Base-by-base conservation (phyloP, 2,797 vertebrate species). In the Varecia variegata region DNA sequence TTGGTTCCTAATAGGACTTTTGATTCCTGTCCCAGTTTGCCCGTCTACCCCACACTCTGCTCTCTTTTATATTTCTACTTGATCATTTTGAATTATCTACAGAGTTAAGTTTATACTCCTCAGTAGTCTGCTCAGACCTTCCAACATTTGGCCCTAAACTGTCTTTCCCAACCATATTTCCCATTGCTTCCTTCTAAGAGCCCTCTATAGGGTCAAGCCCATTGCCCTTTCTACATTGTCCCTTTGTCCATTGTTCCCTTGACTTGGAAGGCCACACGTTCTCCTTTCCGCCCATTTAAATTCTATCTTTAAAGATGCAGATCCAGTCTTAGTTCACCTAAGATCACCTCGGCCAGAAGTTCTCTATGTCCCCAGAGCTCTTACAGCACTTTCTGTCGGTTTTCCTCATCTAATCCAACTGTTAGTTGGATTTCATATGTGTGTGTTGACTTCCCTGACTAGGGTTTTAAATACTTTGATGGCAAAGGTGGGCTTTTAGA, bases 1-100 rank as follows among this genome's bases (percentile, higher is more conserved):
- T 88, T 91, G 47, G 60, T 97, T 90, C 58, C 80, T 95, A 82
- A 62, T n/a, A 93, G 65, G 40, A 95, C 9, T 92, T 90, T 90
- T 30, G 47, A 83, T 82, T 93, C 40, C 43, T 88, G 21, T 45
- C 86, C n/a, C 73, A 60, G 50, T 91, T 96, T 74, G 32, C 68
- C 74, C 62, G 40, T 81, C 67, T 92, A 62, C 4, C 32, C 38
- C 25, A 27, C 7, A 40, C 23, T 92, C 35, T 90, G 13, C 35
- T 90, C 27, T 43, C 70, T 82, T 94, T 93, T 80, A 47, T 45
- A 86, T 88, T 45, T 90, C 92, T 92, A 84, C 23, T 85, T 12
- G 17, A 32, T 92, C 58, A 56, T 32, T 96, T 91, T 67, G 40
- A 88, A 85, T 92, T 92, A 45, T 56, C 70, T 82, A 7, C 79